phyloP scores from a whole-genome alignment of 2,888 invertebrate genomes.

The Lampropteryx suffumata region DNA sequence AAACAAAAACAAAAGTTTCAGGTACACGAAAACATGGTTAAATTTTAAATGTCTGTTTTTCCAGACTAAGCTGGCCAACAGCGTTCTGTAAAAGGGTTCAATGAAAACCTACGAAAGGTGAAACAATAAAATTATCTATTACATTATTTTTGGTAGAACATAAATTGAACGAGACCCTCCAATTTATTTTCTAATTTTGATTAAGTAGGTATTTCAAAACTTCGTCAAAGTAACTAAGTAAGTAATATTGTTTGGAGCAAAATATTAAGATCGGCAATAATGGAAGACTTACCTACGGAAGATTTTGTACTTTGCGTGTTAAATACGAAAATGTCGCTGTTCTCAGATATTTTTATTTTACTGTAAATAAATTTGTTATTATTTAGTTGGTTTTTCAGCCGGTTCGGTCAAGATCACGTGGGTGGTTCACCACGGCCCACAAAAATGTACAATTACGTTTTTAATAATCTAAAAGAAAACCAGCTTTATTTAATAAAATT shows the following conservation, averaged over 20 bases:
- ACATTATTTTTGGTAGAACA: conserved; percentile 25
- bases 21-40: no score
- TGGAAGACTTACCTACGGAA: no score
- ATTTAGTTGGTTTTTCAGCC: no score
- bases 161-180: conserved; percentile 12
- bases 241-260: conserved; percentile 16
- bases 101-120: conserved; percentile 8
- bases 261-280: neutral
- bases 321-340: no score
- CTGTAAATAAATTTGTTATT: no score
- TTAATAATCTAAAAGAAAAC: no score
- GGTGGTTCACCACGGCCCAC: no score
- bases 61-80: conserved; percentile 5
- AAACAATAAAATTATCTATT: conserved; percentile 24
- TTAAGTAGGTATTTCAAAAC: conserved; percentile 24
- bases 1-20: neutral
- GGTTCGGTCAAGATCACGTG: no score
- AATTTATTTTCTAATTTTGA: conserved; percentile 33
- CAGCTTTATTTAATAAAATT: no score
- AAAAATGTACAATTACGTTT: no score
- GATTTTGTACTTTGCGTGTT: no score
- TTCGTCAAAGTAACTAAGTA: conserved; percentile 6
- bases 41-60: neutral
- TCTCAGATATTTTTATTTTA: no score
- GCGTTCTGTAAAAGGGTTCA: conserved; percentile 6